These are phyloP conservation scores for Hyalella azteca DNA, from an alignment of 2,888 invertebrate genomes.

Conservation along the genomic window DNA sequence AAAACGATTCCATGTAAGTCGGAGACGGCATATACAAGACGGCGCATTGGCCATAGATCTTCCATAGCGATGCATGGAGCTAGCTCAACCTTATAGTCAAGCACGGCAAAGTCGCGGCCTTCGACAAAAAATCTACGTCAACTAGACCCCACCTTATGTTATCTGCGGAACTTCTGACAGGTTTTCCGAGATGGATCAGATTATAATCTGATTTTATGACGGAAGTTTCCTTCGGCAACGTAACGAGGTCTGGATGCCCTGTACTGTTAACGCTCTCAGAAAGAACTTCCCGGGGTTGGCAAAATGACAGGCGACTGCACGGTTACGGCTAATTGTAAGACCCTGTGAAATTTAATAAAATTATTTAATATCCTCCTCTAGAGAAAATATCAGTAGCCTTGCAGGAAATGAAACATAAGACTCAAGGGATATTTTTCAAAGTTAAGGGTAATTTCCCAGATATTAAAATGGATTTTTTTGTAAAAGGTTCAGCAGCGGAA, in stretches of 20 bases:
- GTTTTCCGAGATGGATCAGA: constrained; percentile 29
- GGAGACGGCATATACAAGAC: neutral
- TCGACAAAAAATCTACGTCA: constrained; percentile 20
- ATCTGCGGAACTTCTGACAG: constrained; percentile 7
- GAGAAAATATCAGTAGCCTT: neutral
- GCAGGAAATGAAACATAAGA: neutral
- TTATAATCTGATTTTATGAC: constrained; percentile 14
- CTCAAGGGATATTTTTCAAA: constrained; percentile 25
- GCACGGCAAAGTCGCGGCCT: constrained; percentile 19
- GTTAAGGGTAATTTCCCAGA: neutral
- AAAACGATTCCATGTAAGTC: neutral
- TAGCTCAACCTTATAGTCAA: neutral
- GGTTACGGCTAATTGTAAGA: constrained; percentile 21
- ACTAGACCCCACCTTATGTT: constrained; percentile 3
- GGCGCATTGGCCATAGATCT: neutral
- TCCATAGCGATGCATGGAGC: constrained; percentile 19
- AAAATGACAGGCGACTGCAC: neutral
- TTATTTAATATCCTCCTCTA: neutral
- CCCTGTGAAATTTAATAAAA: neutral
- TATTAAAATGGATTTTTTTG: constrained; percentile 8
- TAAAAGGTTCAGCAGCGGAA: neutral
- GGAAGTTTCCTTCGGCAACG: constrained; percentile 25
- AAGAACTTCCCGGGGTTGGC: neutral
- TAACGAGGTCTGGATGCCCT: neutral
- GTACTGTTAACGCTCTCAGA: constrained; percentile 1